phyloP scores from a whole-genome alignment of 2,113 vertebrate species.

The Nipponia nippon region DNA sequence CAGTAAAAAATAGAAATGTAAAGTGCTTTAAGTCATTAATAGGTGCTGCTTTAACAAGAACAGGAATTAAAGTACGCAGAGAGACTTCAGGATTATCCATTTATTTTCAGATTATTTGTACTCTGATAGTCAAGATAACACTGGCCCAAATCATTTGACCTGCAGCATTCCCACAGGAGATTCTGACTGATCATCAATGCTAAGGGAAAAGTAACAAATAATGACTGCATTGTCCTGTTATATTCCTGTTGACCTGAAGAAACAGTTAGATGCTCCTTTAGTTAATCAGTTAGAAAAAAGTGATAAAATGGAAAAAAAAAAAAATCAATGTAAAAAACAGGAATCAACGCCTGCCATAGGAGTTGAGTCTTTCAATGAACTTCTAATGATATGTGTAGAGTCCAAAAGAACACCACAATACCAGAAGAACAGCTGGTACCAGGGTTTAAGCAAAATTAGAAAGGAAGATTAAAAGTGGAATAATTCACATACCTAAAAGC shows the following conservation, averaged over 20 bases:
- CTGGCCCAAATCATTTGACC: background rate
- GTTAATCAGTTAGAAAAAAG: background rate
- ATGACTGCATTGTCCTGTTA: background rate
- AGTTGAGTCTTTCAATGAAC: background rate
- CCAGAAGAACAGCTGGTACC: background rate
- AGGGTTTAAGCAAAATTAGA: background rate
- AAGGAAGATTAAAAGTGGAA: background rate
- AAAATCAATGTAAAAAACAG: background rate
- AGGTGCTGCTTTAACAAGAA: background rate
- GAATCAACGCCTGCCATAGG: background rate
- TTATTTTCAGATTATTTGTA: background rate
- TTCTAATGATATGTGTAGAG: background rate
- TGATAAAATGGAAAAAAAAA: background rate
- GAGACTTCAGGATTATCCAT: background rate
- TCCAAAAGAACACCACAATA: background rate
- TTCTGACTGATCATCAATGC: background rate
- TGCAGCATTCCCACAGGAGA: background rate
- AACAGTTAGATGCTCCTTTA: background rate
- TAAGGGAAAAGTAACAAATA: background rate
- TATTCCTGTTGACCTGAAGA: background rate
- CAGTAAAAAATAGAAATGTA: background rate
- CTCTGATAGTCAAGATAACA: background rate
- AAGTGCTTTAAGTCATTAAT: background rate
- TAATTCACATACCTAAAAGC: conserved; percentile 90
- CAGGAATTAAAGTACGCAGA: background rate